Evolutionary conservation across 2,888 invertebrate species (phyloP).

Genomic region (Meandrusa payeni): DNA sequence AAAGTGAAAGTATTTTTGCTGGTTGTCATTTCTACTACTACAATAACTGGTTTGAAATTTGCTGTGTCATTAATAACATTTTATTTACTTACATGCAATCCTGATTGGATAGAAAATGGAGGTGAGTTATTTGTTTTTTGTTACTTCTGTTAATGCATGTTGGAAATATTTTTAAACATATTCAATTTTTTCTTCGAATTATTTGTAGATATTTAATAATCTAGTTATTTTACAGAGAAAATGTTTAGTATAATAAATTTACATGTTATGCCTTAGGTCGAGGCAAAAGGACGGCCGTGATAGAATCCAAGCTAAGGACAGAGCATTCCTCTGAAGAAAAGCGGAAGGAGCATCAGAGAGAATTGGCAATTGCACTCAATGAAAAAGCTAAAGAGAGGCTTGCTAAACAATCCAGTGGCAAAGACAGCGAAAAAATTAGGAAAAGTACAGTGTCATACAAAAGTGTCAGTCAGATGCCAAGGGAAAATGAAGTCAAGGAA

Average conservation of each 20-base stretch:
- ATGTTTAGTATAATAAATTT: too few relatives aligned
- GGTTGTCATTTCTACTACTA: too few relatives aligned
- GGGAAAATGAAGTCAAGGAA: slow-evolving; percentile 95
- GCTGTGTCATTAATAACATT: slow-evolving; percentile 50
- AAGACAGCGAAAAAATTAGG: slow-evolving; percentile 92
- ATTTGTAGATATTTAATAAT: too few relatives aligned
- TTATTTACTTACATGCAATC: slow-evolving; percentile 73
- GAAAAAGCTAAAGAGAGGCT: slow-evolving; percentile 95
- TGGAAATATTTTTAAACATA: background rate
- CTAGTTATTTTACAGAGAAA: too few relatives aligned
- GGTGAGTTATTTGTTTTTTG: slow-evolving; percentile 53
- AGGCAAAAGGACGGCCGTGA: slow-evolving; percentile 93
- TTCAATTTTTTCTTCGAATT: too few relatives aligned
- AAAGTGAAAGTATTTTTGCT: too few relatives aligned
- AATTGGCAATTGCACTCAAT: slow-evolving; percentile 93
- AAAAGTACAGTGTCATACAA: slow-evolving; percentile 98
- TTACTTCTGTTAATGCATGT: slow-evolving; percentile 32
- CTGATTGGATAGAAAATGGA: slow-evolving; percentile 70
- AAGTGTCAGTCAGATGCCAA: slow-evolving; percentile 94
- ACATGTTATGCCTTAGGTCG: slow-evolving; percentile 60
- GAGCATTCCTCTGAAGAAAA: slow-evolving; percentile 99
- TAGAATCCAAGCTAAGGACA: slow-evolving; percentile 95
- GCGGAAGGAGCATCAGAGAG: slow-evolving; percentile 97
- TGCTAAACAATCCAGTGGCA: slow-evolving; percentile 91
- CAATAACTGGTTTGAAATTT: slow-evolving; percentile 30